Evolutionary conservation across 35 echinoderm and acorn worm genomes (phyloP), one percentile per base, ranked within the genome.

Genomic region (Patiria miniata): DNA sequence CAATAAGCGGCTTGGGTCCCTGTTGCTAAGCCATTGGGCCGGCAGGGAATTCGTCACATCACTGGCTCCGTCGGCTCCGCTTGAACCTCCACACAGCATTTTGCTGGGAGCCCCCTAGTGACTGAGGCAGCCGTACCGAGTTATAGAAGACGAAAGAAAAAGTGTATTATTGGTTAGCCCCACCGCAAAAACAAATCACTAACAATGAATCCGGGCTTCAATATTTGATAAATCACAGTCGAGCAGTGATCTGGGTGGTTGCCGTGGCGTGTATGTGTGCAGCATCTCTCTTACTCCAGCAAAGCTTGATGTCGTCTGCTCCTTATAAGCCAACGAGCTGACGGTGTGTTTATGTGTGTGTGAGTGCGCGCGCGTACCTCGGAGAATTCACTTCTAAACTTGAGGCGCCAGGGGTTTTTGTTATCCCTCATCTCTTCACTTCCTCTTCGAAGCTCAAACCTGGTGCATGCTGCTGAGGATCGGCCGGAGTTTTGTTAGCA

Each of bases 221-320:
- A 73, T 73, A 73, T 73, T 73, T 73, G 65, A 73, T 73, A 73
- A 73, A 73, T 73, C 65, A 73, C 65, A 28, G 65, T 73, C 65
- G 65, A 34, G 34, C 65, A 26, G 65, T 73, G 65, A 30, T 73
- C 23, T 26, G 26, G 65, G 34, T 73, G 65, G 65, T 73, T 73
- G 65, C 65, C 34, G 65, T 73, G 65, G 65, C 26, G n/a, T 9
- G 65, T 73, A n/a, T n/a, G n/a, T n/a, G n/a, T n/a, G n/a, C n/a
- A n/a, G 42, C 42, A 47, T 47, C 42, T 12, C 12, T 47, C 42
- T 47, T 12, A 4, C 4, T 47, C 4, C 42, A 6, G 42, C 42
- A 47, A 47, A 47, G 4, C 26, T 30, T 10, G 65, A 73, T 73
- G 65, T 73, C 65, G 65, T 73, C 65, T 73, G 65, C 65, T 73